A percentile compares a stretch with the other conserved stretches of the same genome.
Conservation (phyloP, 2,113 vertebrate species). For the Cebus imitator region DNA sequence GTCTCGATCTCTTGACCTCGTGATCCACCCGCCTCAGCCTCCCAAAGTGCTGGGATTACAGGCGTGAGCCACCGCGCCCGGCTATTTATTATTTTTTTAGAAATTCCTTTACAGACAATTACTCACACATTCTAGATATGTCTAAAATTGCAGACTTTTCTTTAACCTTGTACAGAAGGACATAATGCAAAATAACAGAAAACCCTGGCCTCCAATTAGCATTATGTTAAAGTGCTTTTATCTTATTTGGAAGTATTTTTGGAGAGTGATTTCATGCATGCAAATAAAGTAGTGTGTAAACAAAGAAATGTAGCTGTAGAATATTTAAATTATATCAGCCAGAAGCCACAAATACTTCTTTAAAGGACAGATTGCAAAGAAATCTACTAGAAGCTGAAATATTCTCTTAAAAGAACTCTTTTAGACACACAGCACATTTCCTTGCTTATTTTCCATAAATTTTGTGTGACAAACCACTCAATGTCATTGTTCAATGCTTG, state of each 20-base stretch:
- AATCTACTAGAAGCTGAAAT: slow-evolving; percentile 2
- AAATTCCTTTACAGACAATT: background rate
- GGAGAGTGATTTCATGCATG: background rate
- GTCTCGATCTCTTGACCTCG: too few species aligned
- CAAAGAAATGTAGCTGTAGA: slow-evolving; percentile 2
- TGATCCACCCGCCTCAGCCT: too few species aligned
- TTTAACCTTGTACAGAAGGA: background rate
- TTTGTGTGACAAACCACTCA: slow-evolving; percentile 64
- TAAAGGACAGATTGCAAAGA: background rate
- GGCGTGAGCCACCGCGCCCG: too few species aligned
- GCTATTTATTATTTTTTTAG: background rate
- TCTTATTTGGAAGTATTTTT: background rate
- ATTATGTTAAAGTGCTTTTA: background rate
- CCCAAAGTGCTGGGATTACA: too few species aligned
- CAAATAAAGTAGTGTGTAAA: slow-evolving; percentile 7
- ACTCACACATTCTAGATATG: background rate
- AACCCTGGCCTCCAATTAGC: background rate
- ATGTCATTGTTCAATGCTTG: slow-evolving; percentile 44
- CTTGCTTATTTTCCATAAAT: slow-evolving; percentile 37
- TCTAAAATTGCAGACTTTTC: background rate
- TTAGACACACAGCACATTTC: slow-evolving; percentile 20
- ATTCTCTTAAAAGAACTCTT: background rate
- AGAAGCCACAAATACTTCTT: background rate
- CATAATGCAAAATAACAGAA: background rate
- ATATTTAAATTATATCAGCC: slow-evolving; percentile 42